These are phyloP conservation scores for Dicyrtomina minuta DNA, from an alignment of 2,888 invertebrate species.

Conservation along the genomic window DNA sequence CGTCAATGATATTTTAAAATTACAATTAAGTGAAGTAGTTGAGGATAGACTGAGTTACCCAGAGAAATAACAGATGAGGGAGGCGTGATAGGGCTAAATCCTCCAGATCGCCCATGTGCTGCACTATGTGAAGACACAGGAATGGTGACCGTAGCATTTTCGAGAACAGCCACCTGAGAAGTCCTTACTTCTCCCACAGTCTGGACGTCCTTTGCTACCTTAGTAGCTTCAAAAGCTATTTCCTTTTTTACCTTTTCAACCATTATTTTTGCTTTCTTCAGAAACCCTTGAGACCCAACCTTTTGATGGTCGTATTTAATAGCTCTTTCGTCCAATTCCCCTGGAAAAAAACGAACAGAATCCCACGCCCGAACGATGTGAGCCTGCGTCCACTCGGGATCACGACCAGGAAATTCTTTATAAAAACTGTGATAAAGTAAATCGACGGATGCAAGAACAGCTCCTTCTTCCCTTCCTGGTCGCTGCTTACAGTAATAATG, in stretches of 20 bases:
- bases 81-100: no score
- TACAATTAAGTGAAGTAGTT: no score
- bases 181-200: no score
- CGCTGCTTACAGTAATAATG: not conserved
- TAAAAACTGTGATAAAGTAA: not conserved
- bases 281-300: slow-evolving; percentile 9
- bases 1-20: no score
- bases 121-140: not conserved
- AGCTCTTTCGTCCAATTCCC: slow-evolving; percentile 8
- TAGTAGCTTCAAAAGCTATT: not conserved
- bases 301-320: slow-evolving; percentile 18
- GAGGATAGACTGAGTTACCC: no score
- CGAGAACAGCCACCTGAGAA: no score
- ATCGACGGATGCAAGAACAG: not conserved
- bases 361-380: slow-evolving; percentile 10
- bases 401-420: not conserved
- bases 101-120: no score
- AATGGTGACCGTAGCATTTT: not conserved
- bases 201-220: no score
- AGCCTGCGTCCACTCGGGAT: not conserved
- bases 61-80: no score
- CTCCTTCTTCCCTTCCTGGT: not conserved
- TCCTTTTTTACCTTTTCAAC: slow-evolving; percentile 13
- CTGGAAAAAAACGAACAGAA: not conserved
- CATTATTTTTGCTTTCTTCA: slow-evolving; percentile 11